Conservation (phyloP, 2,888 invertebrate genomes). For the Autographa gamma region DNA sequence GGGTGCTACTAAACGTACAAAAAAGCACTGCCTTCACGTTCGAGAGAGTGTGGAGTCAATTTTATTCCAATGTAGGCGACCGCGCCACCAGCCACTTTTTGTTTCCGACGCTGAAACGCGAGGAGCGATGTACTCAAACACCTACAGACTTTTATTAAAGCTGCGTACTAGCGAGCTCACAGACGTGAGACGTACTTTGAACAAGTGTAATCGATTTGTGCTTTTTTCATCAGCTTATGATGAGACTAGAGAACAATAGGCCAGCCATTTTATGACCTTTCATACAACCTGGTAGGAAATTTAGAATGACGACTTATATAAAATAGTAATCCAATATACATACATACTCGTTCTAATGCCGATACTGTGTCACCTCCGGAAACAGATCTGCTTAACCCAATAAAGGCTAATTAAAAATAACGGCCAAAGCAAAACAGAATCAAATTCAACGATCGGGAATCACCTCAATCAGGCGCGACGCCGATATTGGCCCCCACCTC, state of each 20-base stretch:
- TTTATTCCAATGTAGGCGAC: constrained; percentile 89
- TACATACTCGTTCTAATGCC: constrained; percentile 2
- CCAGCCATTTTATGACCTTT: constrained; percentile 17
- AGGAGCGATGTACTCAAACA: constrained; percentile 87
- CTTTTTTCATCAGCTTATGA: constrained; percentile 40
- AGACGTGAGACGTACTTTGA: constrained; percentile 44
- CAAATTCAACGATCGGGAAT: constrained; percentile 83
- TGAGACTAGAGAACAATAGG: constrained; percentile 31
- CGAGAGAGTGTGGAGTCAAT: constrained; percentile 89
- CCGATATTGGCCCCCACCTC: constrained; percentile 87
- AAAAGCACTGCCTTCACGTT: constrained; percentile 87
- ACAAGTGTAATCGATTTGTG: constrained; percentile 45
- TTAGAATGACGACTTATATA: not conserved
- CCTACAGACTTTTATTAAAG: constrained; percentile 87
- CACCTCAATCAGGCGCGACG: constrained; percentile 88
- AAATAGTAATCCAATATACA: constrained; percentile 21
- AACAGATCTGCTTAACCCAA: constrained; percentile 49
- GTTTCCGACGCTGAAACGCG: constrained; percentile 87
- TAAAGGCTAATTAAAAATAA: constrained; percentile 77
- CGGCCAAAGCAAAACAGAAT: constrained; percentile 75
- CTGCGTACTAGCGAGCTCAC: constrained; percentile 59
- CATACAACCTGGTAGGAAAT: not conserved
- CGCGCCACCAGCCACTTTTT: constrained; percentile 87
- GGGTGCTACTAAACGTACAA: constrained; percentile 79
- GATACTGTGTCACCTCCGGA: constrained; percentile 12